Conservation (phyloP, 2,797 vertebrate genomes). For the Bradypodion pumilum region DNA sequence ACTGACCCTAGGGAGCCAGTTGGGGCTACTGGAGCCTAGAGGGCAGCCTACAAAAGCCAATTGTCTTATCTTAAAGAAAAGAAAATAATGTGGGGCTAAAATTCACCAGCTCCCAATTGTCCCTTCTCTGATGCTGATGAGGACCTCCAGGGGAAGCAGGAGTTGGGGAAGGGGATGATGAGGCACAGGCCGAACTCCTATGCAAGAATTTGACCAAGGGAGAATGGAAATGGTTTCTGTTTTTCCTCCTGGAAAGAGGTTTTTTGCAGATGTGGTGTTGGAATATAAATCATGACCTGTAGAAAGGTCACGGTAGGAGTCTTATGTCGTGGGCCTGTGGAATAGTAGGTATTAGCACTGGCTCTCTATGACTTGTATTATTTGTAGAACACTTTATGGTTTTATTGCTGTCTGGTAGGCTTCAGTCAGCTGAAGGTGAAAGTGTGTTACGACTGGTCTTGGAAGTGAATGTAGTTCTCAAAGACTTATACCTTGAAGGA, state of each 20-base stretch:
- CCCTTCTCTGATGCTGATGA: conserved; percentile 29
- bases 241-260: background rate
- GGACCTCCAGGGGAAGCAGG: background rate
- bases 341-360: background rate
- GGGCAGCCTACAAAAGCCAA: background rate
- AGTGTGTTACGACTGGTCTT: background rate
- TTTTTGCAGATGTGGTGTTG: background rate
- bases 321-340: background rate
- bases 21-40: conserved; percentile 18
- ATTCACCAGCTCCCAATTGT: conserved; percentile 31
- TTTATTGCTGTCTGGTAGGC: background rate
- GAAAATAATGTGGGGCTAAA: conserved; percentile 9
- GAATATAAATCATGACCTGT: background rate
- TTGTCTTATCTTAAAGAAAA: conserved; percentile 37
- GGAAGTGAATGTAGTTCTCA: background rate
- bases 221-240: background rate
- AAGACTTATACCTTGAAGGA: background rate
- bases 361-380: background rate
- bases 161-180: background rate
- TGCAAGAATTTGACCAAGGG: background rate
- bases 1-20: conserved; percentile 17
- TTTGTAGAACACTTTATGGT: background rate
- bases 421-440: background rate
- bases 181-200: background rate
- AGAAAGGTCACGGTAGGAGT: background rate